Percentiles rank a stretch among this genome's conserved stretches.
Conservation (phyloP, 1,140 invertebrate species). For the Drosophila hydei region DNA sequence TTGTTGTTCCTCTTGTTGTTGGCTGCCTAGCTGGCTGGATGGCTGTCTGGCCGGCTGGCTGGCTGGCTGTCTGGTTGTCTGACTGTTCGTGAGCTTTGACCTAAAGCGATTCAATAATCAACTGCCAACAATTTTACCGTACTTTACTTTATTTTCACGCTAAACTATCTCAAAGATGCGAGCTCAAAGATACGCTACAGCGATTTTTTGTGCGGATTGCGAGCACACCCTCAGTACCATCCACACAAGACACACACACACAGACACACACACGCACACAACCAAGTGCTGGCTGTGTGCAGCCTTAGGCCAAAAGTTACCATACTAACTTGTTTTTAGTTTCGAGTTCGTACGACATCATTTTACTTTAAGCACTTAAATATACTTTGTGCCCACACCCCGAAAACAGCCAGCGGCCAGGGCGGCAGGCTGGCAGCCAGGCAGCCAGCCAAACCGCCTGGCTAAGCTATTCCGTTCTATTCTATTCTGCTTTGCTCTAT, state of each 20-base stretch:
- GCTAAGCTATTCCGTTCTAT: slow-evolving; percentile 59
- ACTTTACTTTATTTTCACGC: slow-evolving; percentile 83
- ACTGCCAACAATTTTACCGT: slow-evolving; percentile 82
- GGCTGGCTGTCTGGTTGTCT: slow-evolving; percentile 28
- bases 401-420: slow-evolving; percentile 31
- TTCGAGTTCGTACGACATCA: slow-evolving; percentile 83
- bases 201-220: slow-evolving; percentile 80
- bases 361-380: slow-evolving; percentile 84
- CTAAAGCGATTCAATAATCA: slow-evolving; percentile 83
- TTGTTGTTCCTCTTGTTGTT: slow-evolving; percentile 32
- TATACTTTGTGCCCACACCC: slow-evolving; percentile 77
- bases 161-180: slow-evolving; percentile 83
- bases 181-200: slow-evolving; percentile 80
- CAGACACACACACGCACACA: slow-evolving; percentile 17
- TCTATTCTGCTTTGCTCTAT: slow-evolving; percentile 57
- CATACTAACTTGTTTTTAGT: slow-evolving; percentile 83
- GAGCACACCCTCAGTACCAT: slow-evolving; percentile 46
- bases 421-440: slow-evolving; percentile 29
- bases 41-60: slow-evolving; percentile 22
- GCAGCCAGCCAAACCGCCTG: slow-evolving; percentile 25
- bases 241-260: slow-evolving; percentile 31
- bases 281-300: slow-evolving; percentile 15
- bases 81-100: slow-evolving; percentile 77
- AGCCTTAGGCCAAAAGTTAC: slow-evolving; percentile 81
- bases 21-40: slow-evolving; percentile 30